A percentile compares a stretch with the other conserved stretches of the same genome.
phyloP scores from a whole-genome alignment of 1,140 invertebrate genomes.

The Bombus superbus region DNA sequence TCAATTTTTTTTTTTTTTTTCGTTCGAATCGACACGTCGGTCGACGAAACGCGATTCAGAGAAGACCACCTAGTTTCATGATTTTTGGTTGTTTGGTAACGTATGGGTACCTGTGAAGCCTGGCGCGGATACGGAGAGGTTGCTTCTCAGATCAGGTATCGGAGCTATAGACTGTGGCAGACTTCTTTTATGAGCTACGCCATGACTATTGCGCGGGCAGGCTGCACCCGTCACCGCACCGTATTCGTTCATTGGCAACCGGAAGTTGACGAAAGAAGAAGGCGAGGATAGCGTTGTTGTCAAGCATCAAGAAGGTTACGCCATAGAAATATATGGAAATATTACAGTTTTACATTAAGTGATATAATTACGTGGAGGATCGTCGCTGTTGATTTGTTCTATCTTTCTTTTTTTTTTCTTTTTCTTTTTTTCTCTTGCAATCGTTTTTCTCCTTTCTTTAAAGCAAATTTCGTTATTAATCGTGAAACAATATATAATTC shows the following conservation, averaged over 20 bases:
- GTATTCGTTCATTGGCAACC: constrained; percentile 76
- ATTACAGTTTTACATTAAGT: constrained; percentile 75
- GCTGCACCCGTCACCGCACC: constrained; percentile 79
- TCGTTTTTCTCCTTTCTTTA: constrained; percentile 1
- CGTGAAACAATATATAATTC: constrained; percentile 36
- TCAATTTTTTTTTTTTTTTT: background rate
- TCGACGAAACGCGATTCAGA: constrained; percentile 63
- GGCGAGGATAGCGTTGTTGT: constrained; percentile 80
- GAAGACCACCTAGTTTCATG: constrained; percentile 69
- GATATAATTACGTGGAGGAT: constrained; percentile 50
- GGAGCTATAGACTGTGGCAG: constrained; percentile 89
- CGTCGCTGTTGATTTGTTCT: constrained; percentile 38
- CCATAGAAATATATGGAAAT: constrained; percentile 82
- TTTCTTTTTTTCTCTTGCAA: constrained; percentile 23
- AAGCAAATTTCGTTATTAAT: background rate
- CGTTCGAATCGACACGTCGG: constrained; percentile 31
- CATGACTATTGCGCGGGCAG: constrained; percentile 90
- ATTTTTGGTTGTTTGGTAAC: constrained; percentile 69
- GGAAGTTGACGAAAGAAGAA: constrained; percentile 79
- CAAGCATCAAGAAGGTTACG: constrained; percentile 82
- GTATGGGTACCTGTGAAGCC: constrained; percentile 85
- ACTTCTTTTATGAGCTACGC: constrained; percentile 92
- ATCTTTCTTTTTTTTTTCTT: constrained; percentile 20
- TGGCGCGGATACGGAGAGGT: constrained; percentile 86
- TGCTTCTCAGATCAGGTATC: constrained; percentile 93